Evolutionary conservation across 2,113 vertebrate genomes (phyloP).

Genomic region (Desmodus rotundus): DNA sequence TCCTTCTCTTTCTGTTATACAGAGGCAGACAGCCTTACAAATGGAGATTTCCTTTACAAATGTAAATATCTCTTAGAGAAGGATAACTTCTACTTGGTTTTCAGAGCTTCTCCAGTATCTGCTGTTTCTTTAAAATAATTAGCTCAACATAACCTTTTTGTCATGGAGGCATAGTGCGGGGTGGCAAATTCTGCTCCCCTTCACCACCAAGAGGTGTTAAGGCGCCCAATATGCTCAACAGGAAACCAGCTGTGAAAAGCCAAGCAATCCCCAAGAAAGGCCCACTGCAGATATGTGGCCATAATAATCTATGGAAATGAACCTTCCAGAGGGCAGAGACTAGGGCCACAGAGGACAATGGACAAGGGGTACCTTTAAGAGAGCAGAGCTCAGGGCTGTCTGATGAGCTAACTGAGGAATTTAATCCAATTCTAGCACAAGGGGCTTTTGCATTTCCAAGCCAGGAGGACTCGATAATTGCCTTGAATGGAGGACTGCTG

Average conservation of each 20-base stretch:
- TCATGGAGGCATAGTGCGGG: neutral
- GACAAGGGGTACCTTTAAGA: neutral
- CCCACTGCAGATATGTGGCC: neutral
- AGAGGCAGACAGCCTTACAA: neutral
- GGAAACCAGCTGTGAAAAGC: neutral
- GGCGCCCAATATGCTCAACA: neutral
- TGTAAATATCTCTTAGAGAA: neutral
- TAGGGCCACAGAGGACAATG: neutral
- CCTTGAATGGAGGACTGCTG: neutral
- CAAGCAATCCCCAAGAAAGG: neutral
- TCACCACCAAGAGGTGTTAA: neutral
- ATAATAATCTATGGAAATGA: slow-evolving; percentile 31
- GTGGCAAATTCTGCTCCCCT: neutral
- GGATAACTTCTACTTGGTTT: neutral
- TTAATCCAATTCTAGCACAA: neutral
- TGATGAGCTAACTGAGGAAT: neutral
- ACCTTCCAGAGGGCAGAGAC: neutral
- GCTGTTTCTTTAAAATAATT: neutral
- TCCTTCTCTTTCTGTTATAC: neutral
- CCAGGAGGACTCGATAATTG: neutral
- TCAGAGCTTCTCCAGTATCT: neutral
- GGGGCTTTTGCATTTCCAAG: slow-evolving; percentile 24
- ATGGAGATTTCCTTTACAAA: neutral
- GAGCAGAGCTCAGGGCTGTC: neutral
- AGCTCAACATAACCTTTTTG: neutral